These are phyloP conservation scores for Tichodroma muraria DNA, from an alignment of 2,113 vertebrate species.

Conservation along the genomic window DNA sequence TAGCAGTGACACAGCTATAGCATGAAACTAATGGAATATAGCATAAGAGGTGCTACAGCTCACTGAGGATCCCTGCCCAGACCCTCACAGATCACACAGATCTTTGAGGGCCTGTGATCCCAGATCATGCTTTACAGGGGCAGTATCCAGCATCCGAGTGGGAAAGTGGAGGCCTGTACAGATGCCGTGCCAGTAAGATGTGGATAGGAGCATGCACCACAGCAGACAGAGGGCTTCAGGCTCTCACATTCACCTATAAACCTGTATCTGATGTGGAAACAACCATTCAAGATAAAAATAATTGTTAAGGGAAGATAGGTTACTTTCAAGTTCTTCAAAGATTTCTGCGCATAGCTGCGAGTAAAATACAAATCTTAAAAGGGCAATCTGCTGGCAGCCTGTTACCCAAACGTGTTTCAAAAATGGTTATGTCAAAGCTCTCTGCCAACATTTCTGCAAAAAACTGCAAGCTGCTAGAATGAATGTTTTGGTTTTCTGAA, in stretches of 20 bases:
- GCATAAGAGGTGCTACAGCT: neutral
- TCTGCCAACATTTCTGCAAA: neutral
- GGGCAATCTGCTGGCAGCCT: neutral
- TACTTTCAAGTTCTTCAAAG: slow-evolving; percentile 47
- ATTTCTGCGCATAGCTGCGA: neutral
- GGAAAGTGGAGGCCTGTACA: neutral
- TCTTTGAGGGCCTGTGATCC: neutral
- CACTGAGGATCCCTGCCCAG: neutral
- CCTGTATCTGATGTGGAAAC: slow-evolving; percentile 28
- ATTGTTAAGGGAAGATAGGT: slow-evolving; percentile 8
- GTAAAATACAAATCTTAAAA: slow-evolving; percentile 25
- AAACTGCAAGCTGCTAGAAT: neutral
- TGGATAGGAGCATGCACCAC: neutral
- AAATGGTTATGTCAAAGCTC: neutral
- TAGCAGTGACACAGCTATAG: neutral
- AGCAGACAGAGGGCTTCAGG: neutral
- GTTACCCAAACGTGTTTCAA: neutral
- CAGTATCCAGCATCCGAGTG: neutral
- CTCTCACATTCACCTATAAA: neutral
- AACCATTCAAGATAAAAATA: slow-evolving; percentile 12
- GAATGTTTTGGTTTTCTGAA: neutral
- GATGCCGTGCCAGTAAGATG: neutral
- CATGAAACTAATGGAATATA: neutral
- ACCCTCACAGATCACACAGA: neutral
- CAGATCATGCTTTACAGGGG: neutral